Percentiles rank a stretch among this genome's conserved stretches.
phyloP scores from a whole-genome alignment of 2,797 vertebrate species.

The Cossypha caffra region DNA sequence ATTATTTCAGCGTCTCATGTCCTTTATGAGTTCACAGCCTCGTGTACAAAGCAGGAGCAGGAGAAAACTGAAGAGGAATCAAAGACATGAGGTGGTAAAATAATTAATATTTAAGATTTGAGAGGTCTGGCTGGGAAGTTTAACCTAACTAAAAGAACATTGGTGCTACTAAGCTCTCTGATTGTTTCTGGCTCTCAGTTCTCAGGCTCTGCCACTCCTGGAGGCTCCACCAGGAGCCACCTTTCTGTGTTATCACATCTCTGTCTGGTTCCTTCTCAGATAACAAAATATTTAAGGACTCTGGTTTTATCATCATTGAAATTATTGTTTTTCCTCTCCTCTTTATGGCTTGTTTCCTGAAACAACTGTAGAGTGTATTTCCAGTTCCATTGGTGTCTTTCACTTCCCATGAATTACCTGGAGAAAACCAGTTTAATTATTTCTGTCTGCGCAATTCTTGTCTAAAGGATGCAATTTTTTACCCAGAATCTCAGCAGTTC shows the following conservation, averaged over 20 bases:
- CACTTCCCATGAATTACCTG: not conserved
- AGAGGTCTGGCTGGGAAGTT: not conserved
- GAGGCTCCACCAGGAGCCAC: not conserved
- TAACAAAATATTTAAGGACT: not conserved
- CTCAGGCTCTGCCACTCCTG: not conserved
- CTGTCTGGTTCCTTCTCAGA: not conserved
- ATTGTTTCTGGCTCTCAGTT: not conserved
- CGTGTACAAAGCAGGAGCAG: not conserved
- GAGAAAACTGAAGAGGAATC: not conserved
- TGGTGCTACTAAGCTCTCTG: not conserved
- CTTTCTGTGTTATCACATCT: not conserved
- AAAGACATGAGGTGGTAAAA: fast-evolving
- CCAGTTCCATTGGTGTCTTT: not conserved
- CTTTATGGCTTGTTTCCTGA: not conserved
- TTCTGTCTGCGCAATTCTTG: not conserved
- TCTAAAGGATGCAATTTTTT: not conserved
- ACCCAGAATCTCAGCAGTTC: not conserved
- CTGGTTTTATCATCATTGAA: not conserved
- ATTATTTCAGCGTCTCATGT: not conserved
- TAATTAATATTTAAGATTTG: not conserved
- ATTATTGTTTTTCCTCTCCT: not conserved
- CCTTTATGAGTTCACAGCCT: not conserved
- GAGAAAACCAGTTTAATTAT: not conserved
- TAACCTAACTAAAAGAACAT: not conserved
- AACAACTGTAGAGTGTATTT: not conserved